Percentiles rank a stretch among this genome's conserved stretches.
These are phyloP conservation scores for Micromussa lordhowensis DNA, from an alignment of 92 coral and sea anemone genomes.

Conservation along the genomic window DNA sequence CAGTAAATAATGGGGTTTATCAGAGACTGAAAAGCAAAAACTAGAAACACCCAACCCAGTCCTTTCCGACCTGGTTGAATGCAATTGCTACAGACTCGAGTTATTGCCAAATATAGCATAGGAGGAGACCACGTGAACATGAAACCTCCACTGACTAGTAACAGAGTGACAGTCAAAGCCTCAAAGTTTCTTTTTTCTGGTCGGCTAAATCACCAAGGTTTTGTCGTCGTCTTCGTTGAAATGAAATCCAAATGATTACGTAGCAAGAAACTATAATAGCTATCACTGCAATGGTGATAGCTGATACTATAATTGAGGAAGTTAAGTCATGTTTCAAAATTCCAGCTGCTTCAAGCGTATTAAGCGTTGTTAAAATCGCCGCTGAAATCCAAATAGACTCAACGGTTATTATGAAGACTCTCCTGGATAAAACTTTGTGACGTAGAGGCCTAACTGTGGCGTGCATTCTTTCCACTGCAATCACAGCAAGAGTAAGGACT, in stretches of 20 bases:
- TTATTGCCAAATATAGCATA: background rate
- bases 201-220: background rate
- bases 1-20: constrained; percentile 20
- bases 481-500: background rate
- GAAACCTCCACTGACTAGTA: background rate
- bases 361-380: background rate
- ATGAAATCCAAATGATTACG: background rate
- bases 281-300: background rate
- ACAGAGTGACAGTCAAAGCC: background rate
- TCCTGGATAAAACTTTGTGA: background rate
- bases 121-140: constrained; percentile 5
- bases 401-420: background rate
- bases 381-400: background rate
- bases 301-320: background rate
- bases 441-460: constrained; percentile 17
- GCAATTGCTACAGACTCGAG: background rate
- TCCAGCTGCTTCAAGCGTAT: background rate
- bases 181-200: background rate
- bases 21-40: constrained; percentile 3
- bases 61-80: background rate
- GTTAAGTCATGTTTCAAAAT: background rate
- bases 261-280: background rate
- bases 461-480: constrained; percentile 27
- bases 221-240: background rate
- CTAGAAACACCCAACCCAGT: background rate